Percentiles rank a stretch among this genome's conserved stretches.
Evolutionary conservation across 2,888 invertebrate genomes (phyloP).

Genomic region (Pyrocoelia pectoralis): DNA sequence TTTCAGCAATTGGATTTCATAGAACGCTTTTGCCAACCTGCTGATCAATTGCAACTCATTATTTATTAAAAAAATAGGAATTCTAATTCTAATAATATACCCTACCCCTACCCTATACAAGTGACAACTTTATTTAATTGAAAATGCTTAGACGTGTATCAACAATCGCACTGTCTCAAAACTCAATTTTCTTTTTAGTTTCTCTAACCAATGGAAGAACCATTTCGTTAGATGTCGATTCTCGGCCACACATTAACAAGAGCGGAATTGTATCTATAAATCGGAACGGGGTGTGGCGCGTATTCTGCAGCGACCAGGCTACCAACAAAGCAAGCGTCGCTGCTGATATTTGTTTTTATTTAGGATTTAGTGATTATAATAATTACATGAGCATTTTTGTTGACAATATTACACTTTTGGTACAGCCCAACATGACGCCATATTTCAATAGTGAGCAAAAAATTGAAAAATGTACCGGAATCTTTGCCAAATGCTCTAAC

Average conservation of each 20-base stretch:
- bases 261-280: slow-evolving; percentile 72
- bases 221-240: slow-evolving; percentile 67
- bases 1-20: no score
- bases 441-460: neutral
- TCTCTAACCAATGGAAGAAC: slow-evolving; percentile 72
- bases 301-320: slow-evolving; percentile 66
- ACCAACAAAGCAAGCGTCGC: slow-evolving; percentile 63
- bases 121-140: no score
- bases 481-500: slow-evolving; percentile 65
- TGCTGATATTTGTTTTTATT: slow-evolving; percentile 68
- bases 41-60: no score
- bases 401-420: neutral
- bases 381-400: slow-evolving; percentile 37
- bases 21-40: no score
- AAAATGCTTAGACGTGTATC: no score
- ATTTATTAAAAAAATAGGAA: no score
- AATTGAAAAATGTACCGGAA: slow-evolving; percentile 59
- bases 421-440: neutral
- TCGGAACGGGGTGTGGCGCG: slow-evolving; percentile 69
- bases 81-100: no score
- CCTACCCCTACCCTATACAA: no score
- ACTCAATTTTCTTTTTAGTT: slow-evolving; percentile 61
- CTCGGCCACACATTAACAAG: slow-evolving; percentile 66
- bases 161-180: no score
- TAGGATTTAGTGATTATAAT: slow-evolving; percentile 68